These are phyloP conservation scores for Dolichoris vasculosae DNA, from an alignment of 1,140 invertebrate genomes.

Conservation along the genomic window DNA sequence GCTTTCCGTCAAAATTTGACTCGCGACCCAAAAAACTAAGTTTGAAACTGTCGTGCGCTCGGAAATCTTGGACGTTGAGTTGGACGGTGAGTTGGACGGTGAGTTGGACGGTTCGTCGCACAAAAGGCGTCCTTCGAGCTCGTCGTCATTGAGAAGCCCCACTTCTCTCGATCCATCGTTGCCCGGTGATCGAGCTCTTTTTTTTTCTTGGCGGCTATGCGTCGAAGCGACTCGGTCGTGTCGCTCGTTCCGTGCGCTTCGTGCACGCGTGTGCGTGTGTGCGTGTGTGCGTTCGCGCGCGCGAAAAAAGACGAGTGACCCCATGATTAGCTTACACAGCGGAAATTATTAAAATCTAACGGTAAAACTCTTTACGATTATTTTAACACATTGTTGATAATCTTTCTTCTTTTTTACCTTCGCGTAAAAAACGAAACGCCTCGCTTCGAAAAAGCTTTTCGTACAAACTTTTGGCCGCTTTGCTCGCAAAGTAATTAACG, in stretches of 20 bases:
- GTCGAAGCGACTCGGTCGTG: not conserved
- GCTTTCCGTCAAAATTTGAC: not conserved
- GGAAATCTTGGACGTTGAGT: not conserved
- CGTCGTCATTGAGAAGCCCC: not conserved
- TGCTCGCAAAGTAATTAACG: too few species aligned
- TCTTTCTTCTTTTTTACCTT: not conserved
- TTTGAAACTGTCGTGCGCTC: not conserved
- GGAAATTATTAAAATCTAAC: slow-evolving; percentile 41
- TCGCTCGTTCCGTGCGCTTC: not conserved
- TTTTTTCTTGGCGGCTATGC: not conserved
- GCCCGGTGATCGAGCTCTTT: slow-evolving; percentile 1
- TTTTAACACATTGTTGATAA: not conserved
- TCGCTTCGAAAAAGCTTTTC: too few species aligned
- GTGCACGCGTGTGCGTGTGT: not conserved
- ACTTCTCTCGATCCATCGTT: slow-evolving; percentile 10
- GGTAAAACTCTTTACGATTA: not conserved
- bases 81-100: not conserved
- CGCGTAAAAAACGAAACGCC: not conserved
- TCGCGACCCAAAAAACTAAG: not conserved
- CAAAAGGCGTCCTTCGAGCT: slow-evolving; percentile 34
- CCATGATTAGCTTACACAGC: not conserved
- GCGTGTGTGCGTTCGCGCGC: not conserved
- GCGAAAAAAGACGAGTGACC: not conserved
- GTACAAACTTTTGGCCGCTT: too few species aligned
- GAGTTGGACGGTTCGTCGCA: not conserved